A percentile compares a stretch with the other conserved stretches of the same genome.
Evolutionary conservation across 2,113 vertebrate species (phyloP).

Genomic region (Pelvicachromis taeniatus): DNA sequence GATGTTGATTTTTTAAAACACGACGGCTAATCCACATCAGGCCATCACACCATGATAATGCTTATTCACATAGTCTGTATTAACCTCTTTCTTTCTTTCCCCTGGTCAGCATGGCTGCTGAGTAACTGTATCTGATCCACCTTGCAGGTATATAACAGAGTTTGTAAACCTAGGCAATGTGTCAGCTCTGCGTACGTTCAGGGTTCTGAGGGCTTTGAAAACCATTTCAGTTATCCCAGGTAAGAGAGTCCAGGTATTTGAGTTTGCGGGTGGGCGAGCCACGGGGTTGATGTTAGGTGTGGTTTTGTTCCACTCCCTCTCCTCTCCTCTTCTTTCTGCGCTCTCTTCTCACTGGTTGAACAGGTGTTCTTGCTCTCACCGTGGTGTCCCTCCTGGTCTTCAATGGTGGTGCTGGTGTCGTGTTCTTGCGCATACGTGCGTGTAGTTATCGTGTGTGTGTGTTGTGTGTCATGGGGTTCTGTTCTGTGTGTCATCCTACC

Average conservation of each 20-base stretch:
- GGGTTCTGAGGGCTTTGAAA: conserved; percentile 99
- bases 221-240: conserved; percentile 99
- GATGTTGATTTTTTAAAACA: neutral
- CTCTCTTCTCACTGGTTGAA: conserved; percentile 68
- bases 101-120: conserved; percentile 52
- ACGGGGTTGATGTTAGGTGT: conserved; percentile 89
- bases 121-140: conserved; percentile 77
- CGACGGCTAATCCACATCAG: neutral
- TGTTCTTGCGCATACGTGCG: conserved; percentile 79
- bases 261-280: conserved; percentile 64
- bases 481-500: conserved; percentile 98
- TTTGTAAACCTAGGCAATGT: conserved; percentile 99
- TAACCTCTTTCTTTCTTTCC: conserved; percentile 21
- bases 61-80: conserved; percentile 5
- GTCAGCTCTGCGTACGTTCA: conserved; percentile 99
- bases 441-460: conserved; percentile 69
- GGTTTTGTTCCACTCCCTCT: conserved; percentile 59
- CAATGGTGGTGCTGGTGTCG: conserved; percentile 78
- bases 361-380: conserved; percentile 73
- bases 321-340: conserved; percentile 50
- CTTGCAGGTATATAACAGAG: conserved; percentile 99
- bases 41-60: neutral
- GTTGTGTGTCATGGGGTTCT: conserved; percentile 87
- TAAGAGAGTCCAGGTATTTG: conserved; percentile 80
- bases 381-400: conserved; percentile 78